Base-by-base conservation (phyloP, 2,113 vertebrate species). In the Brachyhypopomus occidentalis region DNA sequence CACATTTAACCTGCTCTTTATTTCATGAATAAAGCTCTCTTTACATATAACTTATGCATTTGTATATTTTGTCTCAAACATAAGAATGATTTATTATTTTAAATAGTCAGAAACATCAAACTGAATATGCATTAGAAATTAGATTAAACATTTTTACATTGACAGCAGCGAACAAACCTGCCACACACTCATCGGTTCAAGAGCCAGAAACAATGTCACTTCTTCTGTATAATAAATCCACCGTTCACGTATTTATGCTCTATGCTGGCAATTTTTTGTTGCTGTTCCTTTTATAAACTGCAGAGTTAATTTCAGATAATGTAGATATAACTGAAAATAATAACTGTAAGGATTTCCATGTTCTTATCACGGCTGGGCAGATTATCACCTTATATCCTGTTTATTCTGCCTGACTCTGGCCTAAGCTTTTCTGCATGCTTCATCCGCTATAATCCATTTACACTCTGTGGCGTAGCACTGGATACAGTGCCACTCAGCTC, bases 381-480 rank as follows among this genome's bases (percentile, higher is more conserved):
- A 89, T 90, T 82, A 88, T 81, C 83, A 72, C 83, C 84, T 86
- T 87, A 89, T 85, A 88, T 90, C 84, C 80, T 77, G 83, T 88
- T 90, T 88, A 82, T 90, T 88, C 84, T 80, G 84, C 76, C 66
- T 55, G 75, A 83, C 81, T 86, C 84, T 85, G 88, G 87, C 81
- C 88, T 20, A 25, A 83, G 78, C 86, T 72, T 83, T 85, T 87
- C 83, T 83, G 77, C 80, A 55, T 78, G 52, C 79, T 89, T 86
- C 85, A 90, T 91, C 88, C 90, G 76, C 60, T 86, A 83, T 91
- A 93, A 93, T 92, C 90, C 90, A 89, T 89, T 92, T 92, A 90
- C 67, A 72, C 79, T 74, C 71, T 72, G 38, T 62, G 45, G 60
- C 30, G 8, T 85, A 90, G 86, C 74, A 22, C 55, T 78, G 75